Base-by-base conservation (phyloP, 2,797 vertebrate species). In the Cossypha caffra region DNA sequence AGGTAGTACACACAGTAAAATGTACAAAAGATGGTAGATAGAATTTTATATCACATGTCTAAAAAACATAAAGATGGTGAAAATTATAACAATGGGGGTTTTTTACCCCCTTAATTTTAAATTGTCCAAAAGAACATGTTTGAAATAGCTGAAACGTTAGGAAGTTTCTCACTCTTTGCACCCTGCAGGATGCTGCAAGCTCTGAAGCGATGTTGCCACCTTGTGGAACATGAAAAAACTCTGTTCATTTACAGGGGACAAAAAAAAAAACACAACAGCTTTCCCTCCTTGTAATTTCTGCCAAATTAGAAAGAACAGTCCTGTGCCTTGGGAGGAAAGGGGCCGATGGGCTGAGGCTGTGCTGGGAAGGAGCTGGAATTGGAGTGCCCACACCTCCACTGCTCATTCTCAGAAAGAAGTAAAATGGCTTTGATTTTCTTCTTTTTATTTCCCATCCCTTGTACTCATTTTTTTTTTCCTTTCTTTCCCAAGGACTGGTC, bases 201-300 rank as follows among this genome's bases (percentile, higher is more conserved):
- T 80, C 93, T 96, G 96, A 97, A 96, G 72, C 96, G 82, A 95
- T 97, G 96, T 98, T 97, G 97, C 98, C 98, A 97, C 95, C 98
- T 98, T 97, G 98, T 98, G 98, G 98, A 94, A 72, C 33, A 48
- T 37, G 24, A 61, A 58, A 51, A 45, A 25, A 43, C 29, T 66
- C 62, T 16, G 37, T 23, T 75, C 38, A 14, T 58, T 75, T 9
- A 11, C 6, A 1, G 15, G 9, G 13, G 9, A n/a, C n/a, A n/a
- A n/a, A 3, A 0, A 3, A 14, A 19, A 23, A 26, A 45, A 9
- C 5, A 10, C 5, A n/a, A n/a, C n/a, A 28, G 10, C 16, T 82
- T 85, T 69, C 11, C 11, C 5, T 79, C 23, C 57, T 59, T 29
- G 20, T 31, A 9, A 10, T 57, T 73, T n/a, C n/a, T 51, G 50